Evolutionary conservation across 1,140 invertebrate genomes (phyloP), one percentile per base, ranked within the genome.

Genomic region (Zaprionus inermis): DNA sequence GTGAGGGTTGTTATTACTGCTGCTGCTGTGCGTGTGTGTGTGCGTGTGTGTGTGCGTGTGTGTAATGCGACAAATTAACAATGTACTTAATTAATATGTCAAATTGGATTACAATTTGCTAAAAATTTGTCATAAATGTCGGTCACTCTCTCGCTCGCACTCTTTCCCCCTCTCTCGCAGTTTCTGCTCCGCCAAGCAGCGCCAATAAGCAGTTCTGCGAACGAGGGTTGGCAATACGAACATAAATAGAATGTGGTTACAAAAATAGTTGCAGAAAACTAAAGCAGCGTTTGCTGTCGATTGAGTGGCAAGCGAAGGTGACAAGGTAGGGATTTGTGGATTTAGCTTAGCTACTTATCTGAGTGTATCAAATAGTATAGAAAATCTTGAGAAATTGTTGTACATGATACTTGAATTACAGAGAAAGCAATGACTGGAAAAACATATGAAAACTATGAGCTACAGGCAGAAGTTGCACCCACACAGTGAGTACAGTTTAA

Each of bases 41-140:
- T 52, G 63, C 72, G 76, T 70, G 70, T 82, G 83, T 82, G 64
- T 63, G 67, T 52, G 61, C 36, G 64, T 83, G 72, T 75, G 79
- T 83, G 83, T 86, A 79, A 83, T 83, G 79, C 52, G 76, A 79
- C 83, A 83, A 86, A 86, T 88, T 88, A 86, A 88, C 83, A 75
- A 80, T 88, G 83, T 88, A 75, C 65, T 81, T 80, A 89, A 88
- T 88, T 89, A 89, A 89, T 89, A 84, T 89, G 77, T 78, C 65
- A 72, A 88, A 80, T 88, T 88, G 84, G 80, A 86, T 81, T 72
- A 78, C 84, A 88, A 89, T 89, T 88, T 88, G 84, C 77, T 76
- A 56, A 78, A 89, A 83, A 88, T 88, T 88, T 88, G 84, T 89
- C 83, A 88, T 69, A 82, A 75, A 75, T 71, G 66, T 71, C 68